phyloP scores from a whole-genome alignment of 1,140 invertebrate genomes.

The Bicyclus anynana region DNA sequence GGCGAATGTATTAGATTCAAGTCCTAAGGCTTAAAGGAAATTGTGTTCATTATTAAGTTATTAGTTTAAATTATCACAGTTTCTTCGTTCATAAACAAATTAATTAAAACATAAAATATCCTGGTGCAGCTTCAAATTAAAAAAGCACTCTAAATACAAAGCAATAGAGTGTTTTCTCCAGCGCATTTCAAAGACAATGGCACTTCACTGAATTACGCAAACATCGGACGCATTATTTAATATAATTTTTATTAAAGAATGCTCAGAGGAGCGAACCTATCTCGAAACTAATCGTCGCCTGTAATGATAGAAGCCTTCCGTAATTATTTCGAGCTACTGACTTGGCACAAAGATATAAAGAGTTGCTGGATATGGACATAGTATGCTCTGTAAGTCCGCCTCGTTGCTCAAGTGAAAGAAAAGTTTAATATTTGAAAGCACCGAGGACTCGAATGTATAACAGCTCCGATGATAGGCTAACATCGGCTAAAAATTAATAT shows the following conservation, averaged over 20 bases:
- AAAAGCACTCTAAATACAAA: neutral
- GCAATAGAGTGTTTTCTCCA: neutral
- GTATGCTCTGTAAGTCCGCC: too few relatives aligned
- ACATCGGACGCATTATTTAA: conserved; percentile 55
- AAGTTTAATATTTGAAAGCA: too few relatives aligned
- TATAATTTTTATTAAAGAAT: conserved; percentile 70
- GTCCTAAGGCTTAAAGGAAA: neutral
- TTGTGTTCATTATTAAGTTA: neutral
- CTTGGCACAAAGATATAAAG: conserved; percentile 27
- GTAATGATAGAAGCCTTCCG: conserved; percentile 55
- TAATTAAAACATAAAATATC: neutral
- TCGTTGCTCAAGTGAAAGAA: too few relatives aligned
- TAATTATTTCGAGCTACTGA: conserved; percentile 65
- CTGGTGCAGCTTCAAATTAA: neutral
- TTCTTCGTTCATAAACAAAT: neutral
- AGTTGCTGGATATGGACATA: neutral
- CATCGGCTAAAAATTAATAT: too few relatives aligned
- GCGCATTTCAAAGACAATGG: conserved; percentile 13
- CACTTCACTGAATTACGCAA: conserved; percentile 37
- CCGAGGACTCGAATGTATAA: too few relatives aligned
- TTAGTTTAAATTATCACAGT: neutral
- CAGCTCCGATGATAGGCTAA: too few relatives aligned
- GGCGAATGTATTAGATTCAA: too few relatives aligned
- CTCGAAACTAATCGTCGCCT: conserved; percentile 60
- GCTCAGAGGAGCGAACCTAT: conserved; percentile 58